Evolutionary conservation across 2,797 vertebrate species (phyloP).

Genomic region (Chaetophractus vellerosus): DNA sequence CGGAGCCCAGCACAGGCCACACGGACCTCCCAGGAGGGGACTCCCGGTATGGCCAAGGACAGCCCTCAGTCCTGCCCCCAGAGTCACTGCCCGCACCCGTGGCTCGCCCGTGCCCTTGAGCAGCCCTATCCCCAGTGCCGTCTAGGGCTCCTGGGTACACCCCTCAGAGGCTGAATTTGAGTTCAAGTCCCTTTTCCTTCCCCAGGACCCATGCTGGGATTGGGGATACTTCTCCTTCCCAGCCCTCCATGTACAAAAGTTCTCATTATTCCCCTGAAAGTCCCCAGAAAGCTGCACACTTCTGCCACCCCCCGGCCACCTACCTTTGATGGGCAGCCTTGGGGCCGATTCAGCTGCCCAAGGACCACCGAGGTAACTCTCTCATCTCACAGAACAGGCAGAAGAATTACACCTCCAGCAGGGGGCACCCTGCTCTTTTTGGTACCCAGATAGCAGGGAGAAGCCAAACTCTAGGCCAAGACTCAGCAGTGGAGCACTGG

Average conservation of each 20-base stretch:
- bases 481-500: rapidly evolving
- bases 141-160: neutral
- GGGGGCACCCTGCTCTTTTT: neutral
- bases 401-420: rapidly evolving
- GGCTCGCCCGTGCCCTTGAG: rapidly evolving
- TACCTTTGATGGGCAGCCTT: neutral
- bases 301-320: neutral
- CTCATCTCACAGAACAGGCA: neutral
- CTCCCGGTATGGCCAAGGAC: neutral
- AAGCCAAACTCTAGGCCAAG: neutral
- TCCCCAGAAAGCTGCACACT: neutral
- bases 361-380: neutral
- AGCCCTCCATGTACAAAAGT: neutral
- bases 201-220: neutral
- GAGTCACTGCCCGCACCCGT: rapidly evolving
- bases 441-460: neutral
- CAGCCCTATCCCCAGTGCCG: neutral
- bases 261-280: neutral
- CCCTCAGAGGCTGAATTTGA: neutral
- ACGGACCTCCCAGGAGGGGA: neutral
- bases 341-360: neutral
- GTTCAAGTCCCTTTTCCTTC: neutral
- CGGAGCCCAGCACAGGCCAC: neutral
- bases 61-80: neutral
- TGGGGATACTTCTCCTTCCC: neutral